These are phyloP conservation scores for Conus betulinus DNA, from an alignment of 1,140 invertebrate genomes.

Conservation along the genomic window DNA sequence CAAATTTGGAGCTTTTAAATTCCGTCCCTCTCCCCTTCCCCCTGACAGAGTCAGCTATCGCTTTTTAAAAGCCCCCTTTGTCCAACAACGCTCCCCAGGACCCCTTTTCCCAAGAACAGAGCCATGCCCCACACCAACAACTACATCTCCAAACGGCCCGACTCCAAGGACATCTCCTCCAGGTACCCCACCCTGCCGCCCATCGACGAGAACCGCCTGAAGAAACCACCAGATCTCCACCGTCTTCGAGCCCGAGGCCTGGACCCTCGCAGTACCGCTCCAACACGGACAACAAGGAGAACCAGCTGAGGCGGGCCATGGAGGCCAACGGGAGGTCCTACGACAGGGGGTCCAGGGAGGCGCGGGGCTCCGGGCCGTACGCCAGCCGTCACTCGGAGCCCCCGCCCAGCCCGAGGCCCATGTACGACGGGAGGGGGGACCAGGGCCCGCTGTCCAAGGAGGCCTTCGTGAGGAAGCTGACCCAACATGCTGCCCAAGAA, in stretches of 20 bases:
- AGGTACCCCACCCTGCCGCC: constrained; percentile 46
- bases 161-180: constrained; percentile 43
- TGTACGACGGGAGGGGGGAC: neutral
- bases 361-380: constrained; percentile 4
- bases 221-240: constrained; percentile 51
- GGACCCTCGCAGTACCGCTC: constrained; percentile 40
- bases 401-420: neutral
- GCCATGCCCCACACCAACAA: constrained; percentile 7
- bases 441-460: constrained; percentile 18
- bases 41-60: no score
- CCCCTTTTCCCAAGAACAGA: constrained; percentile 5
- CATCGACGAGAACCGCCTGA: constrained; percentile 45
- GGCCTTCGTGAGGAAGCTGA: constrained; percentile 34
- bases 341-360: neutral
- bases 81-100: neutral
- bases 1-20: no score
- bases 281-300: constrained; percentile 15
- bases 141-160: constrained; percentile 38
- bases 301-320: neutral
- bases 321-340: neutral
- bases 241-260: constrained; percentile 52
- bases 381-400: constrained; percentile 11
- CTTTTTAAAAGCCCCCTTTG: no score
- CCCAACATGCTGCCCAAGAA: constrained; percentile 40
- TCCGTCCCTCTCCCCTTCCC: no score